Percentiles rank a stretch among this genome's conserved stretches.
These are phyloP conservation scores for Drosophila rellima DNA, from an alignment of 2,888 invertebrate genomes.

Conservation along the genomic window DNA sequence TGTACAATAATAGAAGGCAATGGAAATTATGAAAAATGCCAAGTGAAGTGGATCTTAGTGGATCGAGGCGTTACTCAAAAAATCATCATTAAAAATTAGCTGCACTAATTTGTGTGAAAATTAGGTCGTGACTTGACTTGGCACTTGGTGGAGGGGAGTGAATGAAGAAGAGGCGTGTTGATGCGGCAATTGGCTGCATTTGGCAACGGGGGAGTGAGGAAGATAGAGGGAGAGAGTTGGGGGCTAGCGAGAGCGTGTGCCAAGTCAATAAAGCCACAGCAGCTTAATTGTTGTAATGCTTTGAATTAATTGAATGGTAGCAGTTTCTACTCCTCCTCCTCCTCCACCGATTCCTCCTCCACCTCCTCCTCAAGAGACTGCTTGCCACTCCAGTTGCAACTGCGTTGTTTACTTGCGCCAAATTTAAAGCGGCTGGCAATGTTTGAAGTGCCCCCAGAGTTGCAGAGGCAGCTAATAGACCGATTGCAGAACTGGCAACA, in stretches of 20 bases:
- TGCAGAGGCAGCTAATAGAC: slow-evolving; percentile 54
- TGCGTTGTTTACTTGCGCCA: slow-evolving; percentile 76
- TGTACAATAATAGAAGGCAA: slow-evolving; percentile 29
- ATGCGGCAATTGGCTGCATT: slow-evolving; percentile 50
- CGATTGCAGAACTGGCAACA: slow-evolving; percentile 69
- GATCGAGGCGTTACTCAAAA: slow-evolving; percentile 41
- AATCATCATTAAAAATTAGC: slow-evolving; percentile 81
- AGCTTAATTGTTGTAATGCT: slow-evolving; percentile 78
- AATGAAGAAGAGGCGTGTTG: slow-evolving; percentile 14
- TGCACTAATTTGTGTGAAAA: slow-evolving; percentile 76
- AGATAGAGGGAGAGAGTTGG: neutral
- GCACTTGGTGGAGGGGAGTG: neutral
- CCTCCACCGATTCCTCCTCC: too few species aligned
- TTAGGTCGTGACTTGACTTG: slow-evolving; percentile 61
- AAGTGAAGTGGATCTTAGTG: slow-evolving; percentile 62
- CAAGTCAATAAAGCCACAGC: slow-evolving; percentile 76
- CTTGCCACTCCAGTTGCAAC: slow-evolving; percentile 39
- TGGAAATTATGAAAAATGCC: slow-evolving; percentile 77
- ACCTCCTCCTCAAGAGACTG: neutral
- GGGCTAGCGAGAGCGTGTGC: slow-evolving; percentile 47
- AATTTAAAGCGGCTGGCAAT: slow-evolving; percentile 58
- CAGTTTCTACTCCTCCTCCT: slow-evolving; percentile 5
- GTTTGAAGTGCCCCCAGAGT: slow-evolving; percentile 54
- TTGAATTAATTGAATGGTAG: slow-evolving; percentile 77
- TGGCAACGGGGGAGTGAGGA: slow-evolving; percentile 12